Evolutionary conservation across 2,797 vertebrate genomes (phyloP).

Genomic region (Pangasius mekongensis): DNA sequence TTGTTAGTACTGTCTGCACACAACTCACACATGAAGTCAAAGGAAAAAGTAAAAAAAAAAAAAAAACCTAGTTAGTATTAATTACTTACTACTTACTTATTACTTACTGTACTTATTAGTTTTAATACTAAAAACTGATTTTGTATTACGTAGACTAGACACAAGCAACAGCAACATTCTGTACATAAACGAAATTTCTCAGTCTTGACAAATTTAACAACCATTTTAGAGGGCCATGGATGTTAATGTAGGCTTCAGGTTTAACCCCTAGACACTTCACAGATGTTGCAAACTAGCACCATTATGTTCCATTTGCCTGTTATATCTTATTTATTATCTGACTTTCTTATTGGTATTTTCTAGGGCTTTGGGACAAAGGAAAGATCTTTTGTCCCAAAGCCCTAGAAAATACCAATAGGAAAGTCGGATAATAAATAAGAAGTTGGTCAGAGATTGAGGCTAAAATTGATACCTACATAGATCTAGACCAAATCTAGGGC

Average conservation of each 20-base stretch:
- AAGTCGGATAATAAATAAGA: neutral
- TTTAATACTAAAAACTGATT: neutral
- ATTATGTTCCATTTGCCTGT: neutral
- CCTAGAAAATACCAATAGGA: neutral
- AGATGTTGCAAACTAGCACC: neutral
- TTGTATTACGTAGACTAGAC: neutral
- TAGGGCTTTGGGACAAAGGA: too few species aligned
- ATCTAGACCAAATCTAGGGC: neutral
- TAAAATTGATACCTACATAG: neutral
- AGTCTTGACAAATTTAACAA: neutral
- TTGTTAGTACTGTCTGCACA: neutral
- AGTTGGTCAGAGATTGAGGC: neutral
- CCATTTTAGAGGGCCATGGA: neutral
- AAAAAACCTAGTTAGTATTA: neutral
- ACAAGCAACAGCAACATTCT: neutral
- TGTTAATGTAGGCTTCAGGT: neutral
- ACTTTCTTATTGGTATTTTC: too few species aligned
- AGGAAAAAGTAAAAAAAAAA: neutral
- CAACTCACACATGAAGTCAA: neutral
- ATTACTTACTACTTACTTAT: neutral
- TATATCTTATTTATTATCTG: too few species aligned
- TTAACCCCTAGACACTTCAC: neutral
- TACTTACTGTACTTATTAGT: neutral
- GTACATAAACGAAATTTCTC: neutral
- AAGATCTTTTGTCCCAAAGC: neutral